Conservation (phyloP, 2,113 vertebrate genomes). For the Xyrauchen texanus region DNA sequence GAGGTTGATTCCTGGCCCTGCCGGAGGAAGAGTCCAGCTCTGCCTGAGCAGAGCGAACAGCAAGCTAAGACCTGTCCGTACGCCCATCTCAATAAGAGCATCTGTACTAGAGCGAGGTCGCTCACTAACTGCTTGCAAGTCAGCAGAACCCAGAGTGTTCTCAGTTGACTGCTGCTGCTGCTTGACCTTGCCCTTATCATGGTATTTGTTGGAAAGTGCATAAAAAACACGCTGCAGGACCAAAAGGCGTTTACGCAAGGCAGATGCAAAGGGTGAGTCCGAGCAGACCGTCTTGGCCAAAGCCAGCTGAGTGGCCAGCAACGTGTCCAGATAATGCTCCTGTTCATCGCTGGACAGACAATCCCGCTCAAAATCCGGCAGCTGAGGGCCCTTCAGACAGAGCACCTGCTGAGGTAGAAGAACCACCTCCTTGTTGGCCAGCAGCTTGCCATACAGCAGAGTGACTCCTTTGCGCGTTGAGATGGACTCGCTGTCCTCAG, state of each 20-base stretch:
- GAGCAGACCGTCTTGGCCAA: conserved; percentile 98
- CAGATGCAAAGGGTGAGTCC: conserved; percentile 93
- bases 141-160: conserved; percentile 84
- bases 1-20: conserved; percentile 65
- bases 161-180: conserved; percentile 94
- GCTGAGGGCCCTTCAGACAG: conserved; percentile 95
- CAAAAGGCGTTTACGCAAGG: conserved; percentile 89
- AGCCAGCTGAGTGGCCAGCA: conserved; percentile 94
- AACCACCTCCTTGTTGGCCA: conserved; percentile 95
- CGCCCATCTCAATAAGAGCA: conserved; percentile 82
- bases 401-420: conserved; percentile 95
- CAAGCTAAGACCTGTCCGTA: conserved; percentile 79
- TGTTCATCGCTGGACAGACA: conserved; percentile 96
- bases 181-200: conserved; percentile 94
- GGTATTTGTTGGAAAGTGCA: conserved; percentile 97
- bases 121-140: conserved; percentile 91
- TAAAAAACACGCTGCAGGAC: conserved; percentile 96
- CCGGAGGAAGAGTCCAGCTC: conserved; percentile 91
- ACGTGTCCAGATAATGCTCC: conserved; percentile 96
- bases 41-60: conserved; percentile 89
- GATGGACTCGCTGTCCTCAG: conserved; percentile 97
- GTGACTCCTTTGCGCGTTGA: conserved; percentile 93
- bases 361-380: conserved; percentile 97
- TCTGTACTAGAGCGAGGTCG: conserved; percentile 84
- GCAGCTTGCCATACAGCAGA: conserved; percentile 87